A percentile compares a stretch with the other conserved stretches of the same genome.
Evolutionary conservation across 2,113 vertebrate genomes (phyloP).

Genomic region (Pithys albifrons): DNA sequence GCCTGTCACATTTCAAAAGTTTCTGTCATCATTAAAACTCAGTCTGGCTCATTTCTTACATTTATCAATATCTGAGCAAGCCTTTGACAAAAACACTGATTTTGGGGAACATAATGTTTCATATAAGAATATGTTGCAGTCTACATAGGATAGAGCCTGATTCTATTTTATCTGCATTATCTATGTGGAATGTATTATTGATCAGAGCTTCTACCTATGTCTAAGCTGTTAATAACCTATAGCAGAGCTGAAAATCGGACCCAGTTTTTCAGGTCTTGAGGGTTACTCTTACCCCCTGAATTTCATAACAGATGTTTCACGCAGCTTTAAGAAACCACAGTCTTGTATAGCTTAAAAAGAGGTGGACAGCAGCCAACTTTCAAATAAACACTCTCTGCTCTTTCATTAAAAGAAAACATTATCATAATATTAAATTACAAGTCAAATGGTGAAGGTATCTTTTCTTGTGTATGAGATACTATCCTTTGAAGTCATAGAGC

Average conservation of each 20-base stretch:
- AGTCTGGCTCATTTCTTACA: not conserved
- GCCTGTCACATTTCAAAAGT: not conserved
- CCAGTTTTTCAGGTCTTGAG: not conserved
- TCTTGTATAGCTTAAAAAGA: conserved; percentile 4
- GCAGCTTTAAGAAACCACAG: not conserved
- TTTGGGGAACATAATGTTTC: not conserved
- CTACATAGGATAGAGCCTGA: not conserved
- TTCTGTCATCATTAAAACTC: not conserved
- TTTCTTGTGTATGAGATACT: conserved; percentile 20
- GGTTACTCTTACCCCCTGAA: not conserved
- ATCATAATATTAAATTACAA: conserved; percentile 56
- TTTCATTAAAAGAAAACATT: conserved; percentile 65
- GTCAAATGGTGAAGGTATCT: conserved; percentile 46
- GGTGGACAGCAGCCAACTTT: conserved; percentile 31
- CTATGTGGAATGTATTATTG: not conserved
- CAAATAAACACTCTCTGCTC: conserved; percentile 48
- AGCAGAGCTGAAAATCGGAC: not conserved
- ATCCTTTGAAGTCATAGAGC: conserved; percentile 24
- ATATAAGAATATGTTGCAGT: not conserved
- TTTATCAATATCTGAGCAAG: not conserved
- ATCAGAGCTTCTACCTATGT: not conserved
- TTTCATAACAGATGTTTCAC: conserved; percentile 11
- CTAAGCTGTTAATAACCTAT: not conserved
- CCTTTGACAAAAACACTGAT: not conserved
- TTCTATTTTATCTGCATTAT: not conserved